phyloP scores from a whole-genome alignment of 2,888 invertebrate genomes.

The Eucriotettix oculatus region DNA sequence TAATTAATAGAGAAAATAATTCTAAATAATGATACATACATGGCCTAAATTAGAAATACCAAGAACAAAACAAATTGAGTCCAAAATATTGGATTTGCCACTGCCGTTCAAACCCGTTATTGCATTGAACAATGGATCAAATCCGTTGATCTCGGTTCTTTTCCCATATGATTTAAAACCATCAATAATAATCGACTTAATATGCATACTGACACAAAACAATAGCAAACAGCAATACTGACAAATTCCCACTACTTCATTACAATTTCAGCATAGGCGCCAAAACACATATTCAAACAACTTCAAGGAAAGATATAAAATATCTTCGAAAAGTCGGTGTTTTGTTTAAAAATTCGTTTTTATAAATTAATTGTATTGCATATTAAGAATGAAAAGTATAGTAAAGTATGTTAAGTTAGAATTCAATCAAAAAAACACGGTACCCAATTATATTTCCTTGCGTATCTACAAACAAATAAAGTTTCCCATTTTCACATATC shows the following conservation, averaged over 20 bases:
- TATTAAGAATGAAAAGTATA: too few species aligned
- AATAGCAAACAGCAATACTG: background rate
- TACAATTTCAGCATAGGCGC: too few species aligned
- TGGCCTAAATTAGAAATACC: conserved; percentile 86
- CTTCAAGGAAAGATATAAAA: too few species aligned
- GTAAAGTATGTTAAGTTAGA: too few species aligned
- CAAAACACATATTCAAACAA: too few species aligned
- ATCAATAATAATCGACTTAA: conserved; percentile 82
- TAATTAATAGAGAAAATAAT: background rate
- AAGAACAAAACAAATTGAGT: conserved; percentile 92
- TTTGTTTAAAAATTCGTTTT: too few species aligned
- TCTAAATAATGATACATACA: conserved; percentile 36
- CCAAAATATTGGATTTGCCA: conserved; percentile 94
- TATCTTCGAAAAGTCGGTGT: too few species aligned
- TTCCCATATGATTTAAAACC: conserved; percentile 98
- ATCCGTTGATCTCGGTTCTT: conserved; percentile 77
- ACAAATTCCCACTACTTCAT: background rate
- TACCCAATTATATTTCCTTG: too few species aligned
- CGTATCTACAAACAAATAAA: too few species aligned
- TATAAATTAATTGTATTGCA: too few species aligned
- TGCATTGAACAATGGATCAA: conserved; percentile 91
- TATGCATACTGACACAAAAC: conserved; percentile 49
- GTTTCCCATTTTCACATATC: too few species aligned
- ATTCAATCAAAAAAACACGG: too few species aligned
- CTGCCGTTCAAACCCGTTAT: conserved; percentile 96